Conservation (phyloP, 2,797 vertebrate species). For the Kryptopterus vitreolus region DNA sequence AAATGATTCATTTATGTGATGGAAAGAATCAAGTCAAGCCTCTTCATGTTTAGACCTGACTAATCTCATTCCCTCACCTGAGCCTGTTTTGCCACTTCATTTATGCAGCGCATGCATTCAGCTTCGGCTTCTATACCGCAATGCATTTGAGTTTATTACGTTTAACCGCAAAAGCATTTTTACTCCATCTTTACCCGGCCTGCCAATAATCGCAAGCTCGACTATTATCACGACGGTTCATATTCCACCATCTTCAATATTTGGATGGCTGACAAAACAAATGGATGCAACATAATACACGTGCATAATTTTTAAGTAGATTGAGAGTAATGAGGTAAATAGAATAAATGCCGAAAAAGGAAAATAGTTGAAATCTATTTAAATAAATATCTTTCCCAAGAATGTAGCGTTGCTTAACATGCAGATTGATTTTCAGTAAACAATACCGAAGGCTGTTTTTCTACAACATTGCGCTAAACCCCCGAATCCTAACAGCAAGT, state of each 20-base stretch:
- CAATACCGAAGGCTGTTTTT: neutral
- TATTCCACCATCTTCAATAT: neutral
- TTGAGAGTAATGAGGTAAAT: neutral
- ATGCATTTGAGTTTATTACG: neutral
- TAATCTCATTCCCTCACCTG: slow-evolving; percentile 5
- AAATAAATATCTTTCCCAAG: neutral
- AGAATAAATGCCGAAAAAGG: neutral
- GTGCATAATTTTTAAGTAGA: neutral
- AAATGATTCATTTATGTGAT: slow-evolving; percentile 8
- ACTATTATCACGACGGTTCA: neutral
- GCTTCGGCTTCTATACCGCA: neutral
- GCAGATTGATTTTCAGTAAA: neutral
- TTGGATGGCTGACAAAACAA: neutral
- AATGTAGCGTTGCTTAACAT: neutral
- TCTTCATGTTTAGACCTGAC: slow-evolving; percentile 31
- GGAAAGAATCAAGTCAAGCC: slow-evolving; percentile 17
- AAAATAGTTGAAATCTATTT: neutral
- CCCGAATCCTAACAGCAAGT: neutral
- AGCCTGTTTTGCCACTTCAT: slow-evolving; percentile 21
- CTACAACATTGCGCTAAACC: neutral
- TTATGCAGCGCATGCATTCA: neutral
- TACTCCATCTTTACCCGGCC: neutral
- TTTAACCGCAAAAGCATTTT: neutral
- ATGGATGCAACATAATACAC: neutral
- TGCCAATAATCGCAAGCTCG: neutral